Evolutionary conservation across 2,113 vertebrate species (phyloP).

Genomic region (Cephalopterus ornatus): DNA sequence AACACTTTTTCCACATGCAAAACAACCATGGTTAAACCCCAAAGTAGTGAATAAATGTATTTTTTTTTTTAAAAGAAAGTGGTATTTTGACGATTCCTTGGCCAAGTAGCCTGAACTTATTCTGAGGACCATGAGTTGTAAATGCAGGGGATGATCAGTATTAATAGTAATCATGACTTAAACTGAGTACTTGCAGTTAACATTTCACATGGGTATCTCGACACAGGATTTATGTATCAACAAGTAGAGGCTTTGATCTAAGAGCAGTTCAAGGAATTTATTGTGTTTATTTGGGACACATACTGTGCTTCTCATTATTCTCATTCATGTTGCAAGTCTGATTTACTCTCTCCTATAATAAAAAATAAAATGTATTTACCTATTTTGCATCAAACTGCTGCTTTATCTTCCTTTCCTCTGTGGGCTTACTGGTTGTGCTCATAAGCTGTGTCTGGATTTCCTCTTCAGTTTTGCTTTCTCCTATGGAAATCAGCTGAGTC

Average conservation of each 20-base stretch:
- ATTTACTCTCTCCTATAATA: not conserved
- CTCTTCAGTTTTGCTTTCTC: not conserved
- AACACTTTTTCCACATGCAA: not conserved
- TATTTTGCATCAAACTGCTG: not conserved
- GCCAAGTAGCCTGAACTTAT: not conserved
- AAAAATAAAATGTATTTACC: not conserved
- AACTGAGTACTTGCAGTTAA: not conserved
- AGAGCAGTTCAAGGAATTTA: not conserved
- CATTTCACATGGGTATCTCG: rapidly evolving
- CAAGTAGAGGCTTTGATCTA: not conserved
- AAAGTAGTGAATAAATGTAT: not conserved
- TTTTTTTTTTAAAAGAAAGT: not conserved
- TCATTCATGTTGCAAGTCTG: not conserved
- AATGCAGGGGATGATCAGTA: not conserved
- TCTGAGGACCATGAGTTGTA: not conserved
- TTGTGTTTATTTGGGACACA: not conserved
- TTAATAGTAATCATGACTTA: rapidly evolving
- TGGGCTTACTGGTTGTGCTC: not conserved
- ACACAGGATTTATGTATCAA: not conserved
- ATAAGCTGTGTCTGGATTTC: not conserved
- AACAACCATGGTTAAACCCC: not conserved
- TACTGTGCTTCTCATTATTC: rapidly evolving
- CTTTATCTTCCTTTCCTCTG: not conserved
- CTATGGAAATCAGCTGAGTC: not conserved
- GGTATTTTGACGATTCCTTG: not conserved